phyloP scores from a whole-genome alignment of 1,140 invertebrate genomes.

The Cotesia glomerata region DNA sequence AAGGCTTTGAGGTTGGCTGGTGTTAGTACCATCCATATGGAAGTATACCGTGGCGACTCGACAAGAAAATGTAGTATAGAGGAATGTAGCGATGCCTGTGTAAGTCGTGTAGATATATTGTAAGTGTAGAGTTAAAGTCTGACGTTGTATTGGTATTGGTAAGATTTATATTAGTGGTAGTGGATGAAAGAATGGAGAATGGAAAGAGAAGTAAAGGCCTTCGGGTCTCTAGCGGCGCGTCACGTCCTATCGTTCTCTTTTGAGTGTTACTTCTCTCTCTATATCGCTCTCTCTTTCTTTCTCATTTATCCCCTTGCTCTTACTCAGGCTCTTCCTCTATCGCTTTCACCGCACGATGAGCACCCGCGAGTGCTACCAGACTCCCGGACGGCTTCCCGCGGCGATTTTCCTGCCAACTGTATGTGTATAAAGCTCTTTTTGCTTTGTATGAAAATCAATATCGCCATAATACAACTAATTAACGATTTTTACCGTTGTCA shows the following conservation, averaged over 20 bases:
- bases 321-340: slow-evolving; percentile 32
- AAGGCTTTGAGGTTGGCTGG: too few species aligned
- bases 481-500: too few species aligned
- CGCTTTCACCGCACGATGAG: slow-evolving; percentile 31
- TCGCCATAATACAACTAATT: too few species aligned
- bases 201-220: background rate
- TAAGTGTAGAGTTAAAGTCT: background rate
- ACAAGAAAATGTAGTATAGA: too few species aligned
- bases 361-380: slow-evolving; percentile 5
- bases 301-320: slow-evolving; percentile 26
- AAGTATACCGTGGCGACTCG: too few species aligned
- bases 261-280: slow-evolving; percentile 11
- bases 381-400: background rate
- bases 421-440: background rate
- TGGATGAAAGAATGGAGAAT: background rate
- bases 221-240: slow-evolving; percentile 9
- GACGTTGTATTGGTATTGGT: background rate
- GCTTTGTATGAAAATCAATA: background rate
- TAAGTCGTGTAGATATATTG: too few species aligned
- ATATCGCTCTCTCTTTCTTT: slow-evolving; percentile 18
- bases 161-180: background rate
- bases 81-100: too few species aligned
- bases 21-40: background rate
- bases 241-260: slow-evolving; percentile 1
- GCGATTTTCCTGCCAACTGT: slow-evolving; percentile 9